Conservation (phyloP, 2,113 vertebrate species). For the Colossoma macropomum region DNA sequence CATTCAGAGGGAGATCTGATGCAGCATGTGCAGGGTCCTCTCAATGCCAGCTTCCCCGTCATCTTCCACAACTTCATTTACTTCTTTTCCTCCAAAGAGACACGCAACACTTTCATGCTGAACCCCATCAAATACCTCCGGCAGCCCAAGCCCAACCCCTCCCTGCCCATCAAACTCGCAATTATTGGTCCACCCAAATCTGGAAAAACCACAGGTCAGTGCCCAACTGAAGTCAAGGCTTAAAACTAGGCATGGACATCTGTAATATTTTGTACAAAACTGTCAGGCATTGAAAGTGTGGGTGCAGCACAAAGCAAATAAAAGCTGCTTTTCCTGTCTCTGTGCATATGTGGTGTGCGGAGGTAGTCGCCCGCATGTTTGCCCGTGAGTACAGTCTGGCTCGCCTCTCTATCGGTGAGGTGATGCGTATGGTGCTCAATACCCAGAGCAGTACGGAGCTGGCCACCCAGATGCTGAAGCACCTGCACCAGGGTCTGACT, state of each 20-base stretch:
- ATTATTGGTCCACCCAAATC: conserved; percentile 91
- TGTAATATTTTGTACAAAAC: neutral
- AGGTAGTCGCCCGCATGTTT: conserved; percentile 85
- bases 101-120: conserved; percentile 84
- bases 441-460: conserved; percentile 77
- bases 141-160: conserved; percentile 82
- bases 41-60: conserved; percentile 76
- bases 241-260: neutral
- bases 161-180: conserved; percentile 84
- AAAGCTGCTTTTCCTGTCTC: neutral
- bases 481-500: conserved; percentile 81
- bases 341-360: neutral
- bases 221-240: neutral
- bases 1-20: conserved; percentile 85
- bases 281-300: neutral
- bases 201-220: conserved; percentile 91
- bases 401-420: conserved; percentile 82
- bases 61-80: conserved; percentile 90
- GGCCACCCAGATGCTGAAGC: conserved; percentile 74
- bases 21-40: conserved; percentile 77
- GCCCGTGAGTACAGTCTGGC: conserved; percentile 81
- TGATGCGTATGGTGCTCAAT: conserved; percentile 78
- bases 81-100: conserved; percentile 89
- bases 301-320: neutral
- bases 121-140: conserved; percentile 91